Evolutionary conservation across 2,888 invertebrate species (phyloP).

Genomic region (Neoitamus cyanurus): DNA sequence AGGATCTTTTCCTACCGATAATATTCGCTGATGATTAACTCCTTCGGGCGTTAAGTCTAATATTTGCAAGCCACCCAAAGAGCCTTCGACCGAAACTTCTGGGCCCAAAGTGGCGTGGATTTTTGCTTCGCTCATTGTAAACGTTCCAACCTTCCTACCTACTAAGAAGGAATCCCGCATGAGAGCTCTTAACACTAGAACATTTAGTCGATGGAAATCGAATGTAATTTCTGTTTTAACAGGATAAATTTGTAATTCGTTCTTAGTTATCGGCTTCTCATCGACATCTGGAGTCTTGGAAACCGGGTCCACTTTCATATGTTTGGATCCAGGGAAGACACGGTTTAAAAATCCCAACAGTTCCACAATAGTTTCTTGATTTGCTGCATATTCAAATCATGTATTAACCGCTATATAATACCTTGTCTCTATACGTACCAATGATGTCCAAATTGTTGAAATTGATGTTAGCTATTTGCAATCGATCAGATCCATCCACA

Average conservation of each 20-base stretch:
- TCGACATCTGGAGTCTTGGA: neutral
- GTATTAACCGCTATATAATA: neutral
- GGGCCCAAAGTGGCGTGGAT: conserved; percentile 85
- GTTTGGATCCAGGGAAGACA: conserved; percentile 68
- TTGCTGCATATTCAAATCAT: conserved; percentile 71
- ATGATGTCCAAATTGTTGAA: conserved; percentile 96
- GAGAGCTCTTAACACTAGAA: conserved; percentile 84
- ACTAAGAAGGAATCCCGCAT: conserved; percentile 76
- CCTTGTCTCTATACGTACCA: conserved; percentile 68
- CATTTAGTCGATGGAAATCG: conserved; percentile 92
- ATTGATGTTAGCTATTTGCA: conserved; percentile 85
- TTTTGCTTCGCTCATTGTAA: conserved; percentile 90
- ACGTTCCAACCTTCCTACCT: conserved; percentile 92
- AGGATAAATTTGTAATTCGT: conserved; percentile 49
- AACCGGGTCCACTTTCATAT: conserved; percentile 40
- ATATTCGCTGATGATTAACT: conserved; percentile 84
- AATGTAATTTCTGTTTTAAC: conserved; percentile 86
- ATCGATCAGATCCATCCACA: conserved; percentile 64
- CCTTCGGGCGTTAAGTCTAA: conserved; percentile 89
- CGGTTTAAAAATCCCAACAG: conserved; percentile 88
- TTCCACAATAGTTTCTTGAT: conserved; percentile 95
- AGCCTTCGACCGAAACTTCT: conserved; percentile 80
- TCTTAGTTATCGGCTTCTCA: neutral
- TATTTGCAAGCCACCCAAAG: conserved; percentile 91
- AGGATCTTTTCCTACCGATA: conserved; percentile 85